A percentile compares a stretch with the other conserved stretches of the same genome.
Evolutionary conservation across 1,140 invertebrate species (phyloP).

Genomic region (Drosophila malerkotliana): DNA sequence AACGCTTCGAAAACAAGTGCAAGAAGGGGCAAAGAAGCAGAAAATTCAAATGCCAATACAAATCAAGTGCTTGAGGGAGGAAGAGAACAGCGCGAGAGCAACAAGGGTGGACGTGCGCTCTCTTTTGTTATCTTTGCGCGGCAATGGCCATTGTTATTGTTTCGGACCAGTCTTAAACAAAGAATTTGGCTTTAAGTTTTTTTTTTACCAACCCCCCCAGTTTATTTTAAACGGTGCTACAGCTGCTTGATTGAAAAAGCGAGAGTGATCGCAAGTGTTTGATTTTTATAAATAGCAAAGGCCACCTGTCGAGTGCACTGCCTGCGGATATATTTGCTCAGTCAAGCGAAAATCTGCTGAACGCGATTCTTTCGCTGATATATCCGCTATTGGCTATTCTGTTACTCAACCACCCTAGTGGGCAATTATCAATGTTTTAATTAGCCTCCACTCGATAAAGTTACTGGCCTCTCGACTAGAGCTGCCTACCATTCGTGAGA

Average conservation of each 20-base stretch:
- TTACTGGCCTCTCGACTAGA: slow-evolving; percentile 36
- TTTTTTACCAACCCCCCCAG: neutral
- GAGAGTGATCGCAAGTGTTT: slow-evolving; percentile 43
- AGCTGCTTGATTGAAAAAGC: slow-evolving; percentile 24
- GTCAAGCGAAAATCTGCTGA: slow-evolving; percentile 54
- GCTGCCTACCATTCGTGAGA: slow-evolving; percentile 36
- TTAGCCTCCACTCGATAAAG: slow-evolving; percentile 30
- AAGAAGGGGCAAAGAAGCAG: slow-evolving; percentile 13
- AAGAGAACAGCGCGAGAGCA: slow-evolving; percentile 18
- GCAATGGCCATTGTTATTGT: slow-evolving; percentile 62
- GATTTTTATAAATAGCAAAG: slow-evolving; percentile 66
- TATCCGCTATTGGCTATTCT: slow-evolving; percentile 11
- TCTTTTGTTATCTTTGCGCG: slow-evolving; percentile 61
- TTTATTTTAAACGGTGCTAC: slow-evolving; percentile 3
- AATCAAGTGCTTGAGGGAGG: slow-evolving; percentile 38
- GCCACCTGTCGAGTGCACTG: slow-evolving; percentile 75
- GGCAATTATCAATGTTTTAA: slow-evolving; percentile 54
- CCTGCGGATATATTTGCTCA: slow-evolving; percentile 38
- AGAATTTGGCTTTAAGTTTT: neutral
- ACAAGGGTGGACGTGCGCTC: slow-evolving; percentile 21
- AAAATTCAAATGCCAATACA: slow-evolving; percentile 63
- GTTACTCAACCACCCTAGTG: slow-evolving; percentile 18
- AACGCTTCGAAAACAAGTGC: slow-evolving; percentile 55
- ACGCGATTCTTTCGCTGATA: slow-evolving; percentile 29
- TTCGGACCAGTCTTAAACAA: slow-evolving; percentile 16